Percentiles rank a stretch among this genome's conserved stretches.
Conservation (phyloP, 2,113 vertebrate genomes). For the Eonycteris spelaea region DNA sequence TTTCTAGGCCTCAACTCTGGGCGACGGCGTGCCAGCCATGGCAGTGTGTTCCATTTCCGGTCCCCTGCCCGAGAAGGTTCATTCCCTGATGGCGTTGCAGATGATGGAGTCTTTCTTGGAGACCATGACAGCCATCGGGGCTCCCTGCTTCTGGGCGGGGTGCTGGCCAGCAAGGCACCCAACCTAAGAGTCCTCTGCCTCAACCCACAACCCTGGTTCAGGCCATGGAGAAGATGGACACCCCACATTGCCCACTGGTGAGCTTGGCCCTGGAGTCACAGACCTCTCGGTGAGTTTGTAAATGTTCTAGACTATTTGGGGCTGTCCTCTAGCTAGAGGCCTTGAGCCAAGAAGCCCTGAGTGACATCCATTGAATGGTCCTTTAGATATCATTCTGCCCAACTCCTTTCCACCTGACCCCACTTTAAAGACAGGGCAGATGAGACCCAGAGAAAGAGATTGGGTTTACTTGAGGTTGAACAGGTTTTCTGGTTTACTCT, state of each 20-base stretch:
- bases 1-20: constrained; percentile 80
- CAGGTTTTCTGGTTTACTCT: not conserved
- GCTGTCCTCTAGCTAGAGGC: not conserved
- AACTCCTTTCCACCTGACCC: not conserved
- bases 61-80: constrained; percentile 75
- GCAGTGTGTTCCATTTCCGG: constrained; percentile 90
- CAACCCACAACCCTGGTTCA: not conserved
- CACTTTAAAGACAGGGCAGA: not conserved
- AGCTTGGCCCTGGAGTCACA: not conserved
- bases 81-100: constrained; percentile 81
- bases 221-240: constrained; percentile 22
- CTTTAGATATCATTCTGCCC: not conserved
- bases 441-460: not conserved
- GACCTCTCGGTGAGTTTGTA: constrained; percentile 58
- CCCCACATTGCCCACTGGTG: not conserved
- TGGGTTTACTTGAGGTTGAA: not conserved
- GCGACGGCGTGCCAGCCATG: constrained; percentile 86
- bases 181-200: constrained; percentile 17
- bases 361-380: too few species aligned
- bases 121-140: constrained; percentile 78
- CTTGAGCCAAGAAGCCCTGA: not conserved
- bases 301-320: not conserved
- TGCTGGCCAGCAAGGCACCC: constrained; percentile 9
- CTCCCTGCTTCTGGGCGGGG: constrained; percentile 79
- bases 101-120: constrained; percentile 82